These are phyloP conservation scores for Thumatha senex DNA, from an alignment of 2,888 invertebrate genomes.

Conservation along the genomic window DNA sequence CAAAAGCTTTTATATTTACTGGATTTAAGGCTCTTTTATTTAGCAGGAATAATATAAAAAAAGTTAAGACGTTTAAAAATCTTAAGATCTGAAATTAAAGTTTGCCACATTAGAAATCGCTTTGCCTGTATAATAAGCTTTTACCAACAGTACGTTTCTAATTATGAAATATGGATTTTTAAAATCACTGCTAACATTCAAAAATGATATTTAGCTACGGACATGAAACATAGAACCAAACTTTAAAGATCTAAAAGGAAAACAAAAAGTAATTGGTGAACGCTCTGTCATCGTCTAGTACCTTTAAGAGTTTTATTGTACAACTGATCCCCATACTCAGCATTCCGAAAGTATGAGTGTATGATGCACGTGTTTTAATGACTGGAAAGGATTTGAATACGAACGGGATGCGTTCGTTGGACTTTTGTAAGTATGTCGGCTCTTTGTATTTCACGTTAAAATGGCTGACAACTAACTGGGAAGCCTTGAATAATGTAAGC, in stretches of 20 bases:
- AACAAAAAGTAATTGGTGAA: conserved; percentile 23
- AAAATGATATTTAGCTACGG: conserved; percentile 12
- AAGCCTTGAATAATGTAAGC: conserved; percentile 1
- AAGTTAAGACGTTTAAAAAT: too few relatives aligned
- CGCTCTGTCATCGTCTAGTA: conserved; percentile 36
- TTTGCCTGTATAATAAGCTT: too few relatives aligned
- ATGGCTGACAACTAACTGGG: conserved; percentile 9
- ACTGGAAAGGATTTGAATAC: conserved; percentile 47
- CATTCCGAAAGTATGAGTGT: conserved; percentile 66
- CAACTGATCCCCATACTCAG: conserved; percentile 53
- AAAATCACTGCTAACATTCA: conserved; percentile 2
- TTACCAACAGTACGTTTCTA: too few relatives aligned
- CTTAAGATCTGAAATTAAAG: too few relatives aligned
- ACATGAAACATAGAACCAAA: conserved; percentile 15
- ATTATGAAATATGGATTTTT: background rate
- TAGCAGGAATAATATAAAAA: conserved; percentile 13
- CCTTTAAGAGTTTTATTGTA: conserved; percentile 46
- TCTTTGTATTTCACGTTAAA: conserved; percentile 14
- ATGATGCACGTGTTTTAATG: conserved; percentile 54
- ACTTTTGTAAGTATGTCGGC: conserved; percentile 27
- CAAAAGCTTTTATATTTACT: conserved; percentile 43
- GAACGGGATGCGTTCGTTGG: conserved; percentile 33
- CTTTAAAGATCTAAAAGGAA: conserved; percentile 21
- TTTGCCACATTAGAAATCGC: too few relatives aligned
- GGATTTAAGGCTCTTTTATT: conserved; percentile 34